A percentile compares a stretch with the other conserved stretches of the same genome.
Conservation (phyloP, 2,797 vertebrate species). For the Pachyuromys duprasi region DNA sequence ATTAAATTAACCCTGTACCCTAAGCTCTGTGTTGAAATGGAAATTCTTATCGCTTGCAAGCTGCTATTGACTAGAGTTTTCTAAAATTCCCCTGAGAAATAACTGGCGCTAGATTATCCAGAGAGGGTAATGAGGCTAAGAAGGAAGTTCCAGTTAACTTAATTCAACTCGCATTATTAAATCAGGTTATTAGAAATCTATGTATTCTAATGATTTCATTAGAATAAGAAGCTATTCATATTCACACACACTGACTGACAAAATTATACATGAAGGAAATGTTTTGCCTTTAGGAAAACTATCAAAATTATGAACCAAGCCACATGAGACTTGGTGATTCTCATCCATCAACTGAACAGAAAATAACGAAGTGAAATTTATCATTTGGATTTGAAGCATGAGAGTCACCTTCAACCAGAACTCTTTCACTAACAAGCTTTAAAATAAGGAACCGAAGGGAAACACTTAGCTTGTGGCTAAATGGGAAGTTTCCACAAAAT, state of each 20-base stretch:
- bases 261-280: constrained; percentile 64
- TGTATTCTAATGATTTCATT: constrained; percentile 57
- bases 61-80: constrained; percentile 34
- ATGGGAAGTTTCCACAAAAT: neutral
- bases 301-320: constrained; percentile 62
- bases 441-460: constrained; percentile 39
- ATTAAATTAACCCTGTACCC: constrained; percentile 1
- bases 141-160: constrained; percentile 62
- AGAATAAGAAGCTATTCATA: constrained; percentile 58
- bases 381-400: constrained; percentile 67
- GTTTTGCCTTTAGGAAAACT: constrained; percentile 74
- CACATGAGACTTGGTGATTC: constrained; percentile 32
- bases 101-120: constrained; percentile 49
- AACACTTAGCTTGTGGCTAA: neutral
- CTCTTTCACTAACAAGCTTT: constrained; percentile 16
- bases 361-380: constrained; percentile 73
- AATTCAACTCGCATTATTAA: constrained; percentile 46
- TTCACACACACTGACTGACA: constrained; percentile 49
- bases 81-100: constrained; percentile 52
- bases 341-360: constrained; percentile 75
- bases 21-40: neutral
- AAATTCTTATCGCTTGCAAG: constrained; percentile 51
- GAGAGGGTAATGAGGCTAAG: constrained; percentile 57
- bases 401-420: constrained; percentile 73
- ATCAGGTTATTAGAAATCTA: constrained; percentile 61